These are phyloP conservation scores for Collichthys lucidus DNA, from an alignment of 2,113 vertebrate genomes.

Conservation along the genomic window DNA sequence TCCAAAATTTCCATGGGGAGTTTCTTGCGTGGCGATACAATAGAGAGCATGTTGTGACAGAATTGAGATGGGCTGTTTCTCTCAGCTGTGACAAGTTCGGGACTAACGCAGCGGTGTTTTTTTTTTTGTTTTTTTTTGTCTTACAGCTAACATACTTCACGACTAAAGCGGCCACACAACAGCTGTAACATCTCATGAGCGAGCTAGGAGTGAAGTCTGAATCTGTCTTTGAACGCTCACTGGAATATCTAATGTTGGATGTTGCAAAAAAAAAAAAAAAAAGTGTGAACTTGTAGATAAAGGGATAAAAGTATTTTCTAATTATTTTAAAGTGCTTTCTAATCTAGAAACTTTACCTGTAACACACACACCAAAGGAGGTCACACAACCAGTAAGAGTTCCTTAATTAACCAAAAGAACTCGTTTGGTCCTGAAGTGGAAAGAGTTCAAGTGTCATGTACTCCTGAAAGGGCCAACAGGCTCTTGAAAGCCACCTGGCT, in stretches of 20 bases:
- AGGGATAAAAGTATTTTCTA: neutral
- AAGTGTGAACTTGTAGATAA: conserved; percentile 15
- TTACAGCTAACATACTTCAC: neutral
- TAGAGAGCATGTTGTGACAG: conserved; percentile 69
- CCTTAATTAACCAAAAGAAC: conserved; percentile 56
- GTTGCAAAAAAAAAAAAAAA: neutral
- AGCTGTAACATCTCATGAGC: conserved; percentile 30
- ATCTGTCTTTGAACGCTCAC: conserved; percentile 1
- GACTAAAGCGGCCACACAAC: conserved; percentile 45
- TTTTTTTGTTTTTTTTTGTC: conserved; percentile 29
- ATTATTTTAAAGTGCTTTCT: conserved; percentile 21
- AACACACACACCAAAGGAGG: neutral
- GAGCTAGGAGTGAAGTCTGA: conserved; percentile 9
- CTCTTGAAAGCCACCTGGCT: conserved; percentile 73
- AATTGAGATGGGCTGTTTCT: conserved; percentile 62
- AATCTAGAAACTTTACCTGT: conserved; percentile 15
- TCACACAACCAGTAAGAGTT: conserved; percentile 17
- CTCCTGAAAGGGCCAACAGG: conserved; percentile 44
- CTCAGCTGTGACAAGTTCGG: conserved; percentile 49
- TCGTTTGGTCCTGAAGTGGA: conserved; percentile 42
- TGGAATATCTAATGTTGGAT: conserved; percentile 1
- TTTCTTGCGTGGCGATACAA: conserved; percentile 66
- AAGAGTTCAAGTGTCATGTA: conserved; percentile 72
- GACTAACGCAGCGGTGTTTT: conserved; percentile 7
- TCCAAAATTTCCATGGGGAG: conserved; percentile 78